These are phyloP conservation scores for Hemiprocne comata DNA, from an alignment of 2,113 vertebrate species.

Conservation along the genomic window DNA sequence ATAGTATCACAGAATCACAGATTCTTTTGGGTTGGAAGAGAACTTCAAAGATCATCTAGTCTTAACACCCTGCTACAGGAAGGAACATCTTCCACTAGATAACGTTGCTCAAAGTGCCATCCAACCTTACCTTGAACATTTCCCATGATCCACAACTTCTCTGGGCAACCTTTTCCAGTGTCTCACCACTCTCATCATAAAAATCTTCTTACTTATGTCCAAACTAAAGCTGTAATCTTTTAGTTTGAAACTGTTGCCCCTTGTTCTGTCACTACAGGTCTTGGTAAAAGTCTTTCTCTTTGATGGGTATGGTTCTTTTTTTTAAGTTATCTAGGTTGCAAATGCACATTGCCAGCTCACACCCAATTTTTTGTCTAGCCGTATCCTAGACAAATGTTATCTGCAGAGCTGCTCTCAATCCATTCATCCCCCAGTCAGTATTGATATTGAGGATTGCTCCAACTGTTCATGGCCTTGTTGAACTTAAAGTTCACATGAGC, in stretches of 20 bases:
- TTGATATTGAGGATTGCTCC: neutral
- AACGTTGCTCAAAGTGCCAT: fast-evolving
- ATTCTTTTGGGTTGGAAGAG: neutral
- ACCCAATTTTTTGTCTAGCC: neutral
- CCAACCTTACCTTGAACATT: neutral
- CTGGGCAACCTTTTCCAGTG: neutral
- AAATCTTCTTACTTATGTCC: no score
- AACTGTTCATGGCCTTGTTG: neutral
- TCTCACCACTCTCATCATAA: no score
- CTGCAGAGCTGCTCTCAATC: neutral
- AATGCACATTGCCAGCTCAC: neutral
- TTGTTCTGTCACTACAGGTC: no score
- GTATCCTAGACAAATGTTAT: neutral
- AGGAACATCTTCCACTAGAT: neutral
- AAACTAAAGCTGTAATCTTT: no score
- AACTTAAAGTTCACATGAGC: neutral
- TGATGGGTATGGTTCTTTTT: no score
- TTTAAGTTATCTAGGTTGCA: neutral
- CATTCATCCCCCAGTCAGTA: neutral
- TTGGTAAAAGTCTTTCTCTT: no score
- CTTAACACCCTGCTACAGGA: neutral
- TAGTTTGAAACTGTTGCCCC: no score
- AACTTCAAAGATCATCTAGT: neutral
- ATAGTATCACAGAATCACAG: neutral
- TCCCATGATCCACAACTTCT: neutral